Conservation (phyloP, 2,113 vertebrate species). For the Hippocampus comes region DNA sequence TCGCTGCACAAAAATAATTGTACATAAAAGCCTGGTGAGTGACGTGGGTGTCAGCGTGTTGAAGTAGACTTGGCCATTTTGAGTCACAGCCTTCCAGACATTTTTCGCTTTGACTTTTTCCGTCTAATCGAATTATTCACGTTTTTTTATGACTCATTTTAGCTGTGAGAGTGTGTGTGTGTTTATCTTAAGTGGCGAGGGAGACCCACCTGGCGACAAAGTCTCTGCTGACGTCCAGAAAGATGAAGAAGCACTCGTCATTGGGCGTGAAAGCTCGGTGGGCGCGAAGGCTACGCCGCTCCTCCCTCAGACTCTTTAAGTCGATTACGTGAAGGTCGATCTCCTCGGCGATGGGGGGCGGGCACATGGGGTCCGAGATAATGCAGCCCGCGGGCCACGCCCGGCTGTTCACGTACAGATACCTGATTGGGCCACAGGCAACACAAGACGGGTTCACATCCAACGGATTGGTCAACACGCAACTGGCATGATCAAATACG, state of each 20-base stretch:
- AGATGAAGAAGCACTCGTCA: conserved; percentile 96
- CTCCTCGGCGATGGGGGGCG: conserved; percentile 91
- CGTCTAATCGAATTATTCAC: neutral
- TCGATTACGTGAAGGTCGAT: conserved; percentile 93
- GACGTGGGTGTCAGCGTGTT: too few relatives aligned
- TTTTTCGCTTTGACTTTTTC: too few relatives aligned
- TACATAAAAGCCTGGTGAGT: too few relatives aligned
- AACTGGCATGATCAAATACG: too few relatives aligned
- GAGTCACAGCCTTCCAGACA: too few relatives aligned
- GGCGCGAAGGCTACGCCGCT: conserved; percentile 83
- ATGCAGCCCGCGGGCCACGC: conserved; percentile 88
- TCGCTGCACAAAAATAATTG: too few relatives aligned
- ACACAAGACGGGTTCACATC: neutral
- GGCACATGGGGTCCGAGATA: conserved; percentile 91
- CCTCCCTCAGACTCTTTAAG: conserved; percentile 89
- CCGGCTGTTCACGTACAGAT: conserved; percentile 93
- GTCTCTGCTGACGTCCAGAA: conserved; percentile 93
- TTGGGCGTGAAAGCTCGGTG: conserved; percentile 94
- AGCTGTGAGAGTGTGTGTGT: neutral
- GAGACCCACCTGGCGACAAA: conserved; percentile 87
- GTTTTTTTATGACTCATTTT: neutral
- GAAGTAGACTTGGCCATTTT: too few relatives aligned
- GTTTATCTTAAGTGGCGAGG: neutral
- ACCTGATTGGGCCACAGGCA: conserved; percentile 68
- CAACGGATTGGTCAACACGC: neutral